Conservation (phyloP, 2,113 vertebrate species). For the Centropristis striata region DNA sequence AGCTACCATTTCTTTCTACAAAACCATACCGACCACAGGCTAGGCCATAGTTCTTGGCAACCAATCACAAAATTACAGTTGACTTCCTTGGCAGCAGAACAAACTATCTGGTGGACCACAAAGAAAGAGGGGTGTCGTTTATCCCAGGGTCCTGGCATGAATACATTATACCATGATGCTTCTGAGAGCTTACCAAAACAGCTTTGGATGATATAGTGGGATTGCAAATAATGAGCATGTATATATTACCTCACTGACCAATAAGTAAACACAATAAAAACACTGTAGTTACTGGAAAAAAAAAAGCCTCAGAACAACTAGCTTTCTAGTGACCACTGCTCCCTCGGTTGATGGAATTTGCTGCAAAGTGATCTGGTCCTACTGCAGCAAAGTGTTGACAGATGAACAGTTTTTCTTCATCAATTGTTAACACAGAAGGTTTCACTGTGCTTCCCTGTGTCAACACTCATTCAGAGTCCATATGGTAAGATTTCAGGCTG, state of each 20-base stretch:
- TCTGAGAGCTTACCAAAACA: conserved; percentile 67
- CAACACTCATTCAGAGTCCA: conserved; percentile 43
- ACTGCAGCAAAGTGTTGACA: conserved; percentile 47
- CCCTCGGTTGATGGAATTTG: conserved; percentile 6
- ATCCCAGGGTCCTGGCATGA: conserved; percentile 64
- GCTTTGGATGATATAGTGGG: conserved; percentile 51
- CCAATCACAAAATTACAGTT: conserved; percentile 80
- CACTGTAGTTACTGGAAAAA: conserved; percentile 64
- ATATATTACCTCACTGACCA: conserved; percentile 74
- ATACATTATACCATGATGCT: conserved; percentile 55
- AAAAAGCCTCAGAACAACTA: conserved; percentile 33
- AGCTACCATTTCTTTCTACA: conserved; percentile 73
- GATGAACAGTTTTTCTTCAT: conserved; percentile 46
- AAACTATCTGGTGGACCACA: conserved; percentile 73
- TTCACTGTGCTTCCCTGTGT: conserved; percentile 30
- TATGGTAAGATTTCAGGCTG: conserved; percentile 60
- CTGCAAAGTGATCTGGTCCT: conserved; percentile 26
- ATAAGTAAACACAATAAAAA: conserved; percentile 63
- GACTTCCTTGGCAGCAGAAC: conserved; percentile 81
- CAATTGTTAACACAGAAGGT: conserved; percentile 34
- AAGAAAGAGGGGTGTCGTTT: conserved; percentile 66
- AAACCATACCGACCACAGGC: conserved; percentile 75
- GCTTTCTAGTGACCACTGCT: conserved; percentile 21
- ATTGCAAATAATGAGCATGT: conserved; percentile 63
- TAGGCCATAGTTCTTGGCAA: conserved; percentile 76